Evolutionary conservation across 2,797 vertebrate genomes (phyloP), one percentile per base, ranked within the genome.

Genomic region (Danionella dracula): DNA sequence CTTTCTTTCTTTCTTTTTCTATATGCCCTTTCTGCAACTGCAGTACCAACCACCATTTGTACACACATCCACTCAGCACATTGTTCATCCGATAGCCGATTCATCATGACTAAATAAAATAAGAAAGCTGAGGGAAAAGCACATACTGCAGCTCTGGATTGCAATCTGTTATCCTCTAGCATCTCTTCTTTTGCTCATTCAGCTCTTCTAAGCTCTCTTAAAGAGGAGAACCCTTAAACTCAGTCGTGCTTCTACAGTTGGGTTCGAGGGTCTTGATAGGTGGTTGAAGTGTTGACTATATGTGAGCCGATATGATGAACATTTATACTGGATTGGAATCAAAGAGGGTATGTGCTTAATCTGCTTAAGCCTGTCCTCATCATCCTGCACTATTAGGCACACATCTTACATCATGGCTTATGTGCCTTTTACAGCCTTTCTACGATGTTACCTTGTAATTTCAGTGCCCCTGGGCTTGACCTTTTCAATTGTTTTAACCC

Each of bases 101-200:
- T 86, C 81, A 86, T 87, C 83, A 85, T 76, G 53, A 81, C 74
- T 83, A 83, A 83, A 83, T 82, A 85, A 84, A 84, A 75, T 72
- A 80, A 72, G 69, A 73, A 75, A 75, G 56, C 67, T 60, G 65
- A 50, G 44, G 65, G 61, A 71, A 76, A 77, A 71, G 61, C 31
- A 58, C 57, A 60, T 49, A 66, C 49, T 5, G 17, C 56, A 69
- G 65, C 68, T 74, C 50, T 50, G 20, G 40, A 38, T 59, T 38
- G 29, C 51, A 69, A 66, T 77, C 65, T 69, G 56, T 73, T 68
- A 65, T 76, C 68, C 40, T 44, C n/a, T 19, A 59, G 29, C 37
- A 1, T 45, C 55, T 63, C 21, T 51, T 32, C 48, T 58, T 50
- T 31, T 10, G 35, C 48, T 51, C 20, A 19, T 67, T 58, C 15